phyloP scores from a whole-genome alignment of 2,797 vertebrate genomes.

The Podarcis lilfordi region DNA sequence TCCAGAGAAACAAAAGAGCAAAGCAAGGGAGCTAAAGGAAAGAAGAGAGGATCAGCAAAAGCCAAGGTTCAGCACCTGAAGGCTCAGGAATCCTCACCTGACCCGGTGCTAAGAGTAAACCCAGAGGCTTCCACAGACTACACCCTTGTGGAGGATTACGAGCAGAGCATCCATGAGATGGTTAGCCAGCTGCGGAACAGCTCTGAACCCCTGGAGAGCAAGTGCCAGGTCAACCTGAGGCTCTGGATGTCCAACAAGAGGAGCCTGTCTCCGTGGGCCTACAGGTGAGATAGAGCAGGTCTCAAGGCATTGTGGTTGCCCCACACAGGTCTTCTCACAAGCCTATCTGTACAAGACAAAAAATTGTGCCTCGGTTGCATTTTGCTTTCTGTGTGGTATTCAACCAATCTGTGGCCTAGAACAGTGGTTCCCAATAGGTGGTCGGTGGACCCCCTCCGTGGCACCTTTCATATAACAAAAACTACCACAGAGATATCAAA shows the following conservation, averaged over 20 bases:
- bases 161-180: constrained; percentile 85
- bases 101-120: constrained; percentile 73
- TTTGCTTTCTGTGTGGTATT: neutral
- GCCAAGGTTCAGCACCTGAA: constrained; percentile 54
- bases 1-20: constrained; percentile 66
- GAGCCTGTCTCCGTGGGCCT: constrained; percentile 88
- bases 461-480: too few species aligned
- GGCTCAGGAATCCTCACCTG: constrained; percentile 69
- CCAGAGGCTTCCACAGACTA: constrained; percentile 65
- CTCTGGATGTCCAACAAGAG: constrained; percentile 87
- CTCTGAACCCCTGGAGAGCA: constrained; percentile 76
- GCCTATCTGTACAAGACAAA: neutral
- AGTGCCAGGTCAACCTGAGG: constrained; percentile 84
- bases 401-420: neutral
- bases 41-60: constrained; percentile 65
- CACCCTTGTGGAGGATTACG: constrained; percentile 80
- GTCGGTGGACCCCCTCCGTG: too few species aligned
- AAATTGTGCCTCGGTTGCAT: neutral
- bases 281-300: constrained; percentile 77
- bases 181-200: constrained; percentile 82
- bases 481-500: too few species aligned
- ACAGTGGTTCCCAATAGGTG: too few species aligned
- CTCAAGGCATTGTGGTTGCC: accelerated
- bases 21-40: constrained; percentile 70
- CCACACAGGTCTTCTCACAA: too few species aligned